Evolutionary conservation across 1,140 invertebrate genomes (phyloP).

Genomic region (Apis florea): DNA sequence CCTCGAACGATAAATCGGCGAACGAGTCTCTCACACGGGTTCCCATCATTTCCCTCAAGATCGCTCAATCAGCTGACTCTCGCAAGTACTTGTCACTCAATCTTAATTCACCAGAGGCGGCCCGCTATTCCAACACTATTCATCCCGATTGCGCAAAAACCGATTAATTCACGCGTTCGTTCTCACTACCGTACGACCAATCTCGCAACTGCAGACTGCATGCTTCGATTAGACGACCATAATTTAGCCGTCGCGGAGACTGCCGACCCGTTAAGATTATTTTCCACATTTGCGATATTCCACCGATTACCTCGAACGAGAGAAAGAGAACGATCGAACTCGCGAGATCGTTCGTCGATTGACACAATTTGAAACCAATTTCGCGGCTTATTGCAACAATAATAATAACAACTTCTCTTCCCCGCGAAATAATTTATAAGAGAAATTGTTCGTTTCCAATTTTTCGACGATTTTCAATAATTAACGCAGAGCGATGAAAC

Average conservation of each 20-base stretch:
- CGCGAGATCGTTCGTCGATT: not conserved
- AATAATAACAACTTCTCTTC: too few relatives aligned
- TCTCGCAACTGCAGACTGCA: not conserved
- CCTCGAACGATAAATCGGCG: constrained; percentile 8
- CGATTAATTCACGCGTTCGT: constrained; percentile 29
- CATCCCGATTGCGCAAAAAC: constrained; percentile 30
- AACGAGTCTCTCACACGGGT: not conserved
- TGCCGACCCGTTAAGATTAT: constrained; percentile 25
- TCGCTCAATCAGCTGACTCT: constrained; percentile 30
- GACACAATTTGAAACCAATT: constrained; percentile 13
- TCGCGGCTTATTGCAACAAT: not conserved
- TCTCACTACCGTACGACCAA: not conserved
- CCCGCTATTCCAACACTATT: not conserved
- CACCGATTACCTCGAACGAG: not conserved
- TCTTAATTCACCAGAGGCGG: constrained; percentile 16
- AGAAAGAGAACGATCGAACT: not conserved
- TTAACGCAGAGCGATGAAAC: not conserved
- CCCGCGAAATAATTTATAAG: too few relatives aligned
- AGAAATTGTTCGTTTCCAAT: too few relatives aligned
- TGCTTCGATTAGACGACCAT: constrained; percentile 37
- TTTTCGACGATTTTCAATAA: constrained; percentile 47
- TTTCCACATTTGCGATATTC: constrained; percentile 38
- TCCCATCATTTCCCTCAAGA: constrained; percentile 8
- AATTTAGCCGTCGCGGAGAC: constrained; percentile 28
- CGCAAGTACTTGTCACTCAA: constrained; percentile 26